Conservation (phyloP, 2,888 invertebrate genomes). For the Sphaeridia pumilis region DNA sequence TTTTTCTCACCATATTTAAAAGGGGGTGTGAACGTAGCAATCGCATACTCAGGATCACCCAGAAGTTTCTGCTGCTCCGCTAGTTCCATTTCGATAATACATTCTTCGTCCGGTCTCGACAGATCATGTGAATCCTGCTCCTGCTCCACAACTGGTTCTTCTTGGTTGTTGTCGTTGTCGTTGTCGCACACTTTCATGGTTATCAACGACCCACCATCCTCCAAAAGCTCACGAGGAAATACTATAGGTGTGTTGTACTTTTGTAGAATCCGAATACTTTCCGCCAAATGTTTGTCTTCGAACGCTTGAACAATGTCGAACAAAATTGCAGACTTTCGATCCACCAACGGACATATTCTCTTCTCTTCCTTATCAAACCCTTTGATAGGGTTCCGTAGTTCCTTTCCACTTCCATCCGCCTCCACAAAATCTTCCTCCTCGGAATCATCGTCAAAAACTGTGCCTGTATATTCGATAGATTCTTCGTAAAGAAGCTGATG, state of each 20-base stretch:
- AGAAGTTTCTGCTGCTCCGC: conserved; percentile 8
- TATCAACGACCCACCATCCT: conserved; percentile 4
- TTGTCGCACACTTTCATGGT: conserved; percentile 9
- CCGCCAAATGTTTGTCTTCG: conserved; percentile 11
- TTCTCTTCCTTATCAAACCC: conserved; percentile 16
- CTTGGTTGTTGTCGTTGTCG: conserved; percentile 1
- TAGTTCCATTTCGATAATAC: conserved; percentile 10
- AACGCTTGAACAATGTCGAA: conserved; percentile 14
- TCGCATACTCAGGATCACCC: conserved; percentile 5
- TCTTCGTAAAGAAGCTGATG: conserved; percentile 6
- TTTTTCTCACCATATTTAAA: conserved; percentile 11
- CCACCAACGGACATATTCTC: conserved; percentile 14
- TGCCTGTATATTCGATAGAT: conserved; percentile 8
- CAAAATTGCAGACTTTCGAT: conserved; percentile 12
- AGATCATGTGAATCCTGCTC: neutral
- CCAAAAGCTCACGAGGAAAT: conserved; percentile 8
- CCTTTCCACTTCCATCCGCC: neutral
- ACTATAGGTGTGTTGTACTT: conserved; percentile 6
- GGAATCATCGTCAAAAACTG: conserved; percentile 7
- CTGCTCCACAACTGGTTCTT: too few relatives aligned
- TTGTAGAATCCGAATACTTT: conserved; percentile 2
- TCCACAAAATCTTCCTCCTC: conserved; percentile 9
- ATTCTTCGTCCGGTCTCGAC: neutral
- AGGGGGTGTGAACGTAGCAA: neutral
- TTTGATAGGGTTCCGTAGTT: conserved; percentile 4